phyloP scores from a whole-genome alignment of 2,888 invertebrate species.

The Erpobdella octoculata region DNA sequence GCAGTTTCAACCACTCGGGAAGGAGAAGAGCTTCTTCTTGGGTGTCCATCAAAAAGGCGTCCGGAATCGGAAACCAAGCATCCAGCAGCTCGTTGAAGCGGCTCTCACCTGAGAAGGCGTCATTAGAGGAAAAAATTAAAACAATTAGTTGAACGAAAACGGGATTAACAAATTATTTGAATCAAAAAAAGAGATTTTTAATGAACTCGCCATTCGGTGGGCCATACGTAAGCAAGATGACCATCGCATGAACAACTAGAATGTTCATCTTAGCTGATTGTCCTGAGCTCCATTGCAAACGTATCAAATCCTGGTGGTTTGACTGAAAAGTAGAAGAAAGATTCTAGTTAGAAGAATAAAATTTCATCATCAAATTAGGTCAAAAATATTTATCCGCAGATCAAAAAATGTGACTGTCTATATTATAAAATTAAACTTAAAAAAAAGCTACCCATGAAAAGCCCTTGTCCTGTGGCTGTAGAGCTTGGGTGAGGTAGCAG shows the following conservation, averaged over 20 bases:
- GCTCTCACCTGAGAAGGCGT: slow-evolving; percentile 33
- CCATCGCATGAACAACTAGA: slow-evolving; percentile 73
- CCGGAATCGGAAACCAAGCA: slow-evolving; percentile 80
- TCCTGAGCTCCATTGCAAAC: slow-evolving; percentile 69
- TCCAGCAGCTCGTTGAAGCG: slow-evolving; percentile 61
- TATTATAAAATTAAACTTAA: background rate
- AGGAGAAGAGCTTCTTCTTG: slow-evolving; percentile 73
- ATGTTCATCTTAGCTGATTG: slow-evolving; percentile 70
- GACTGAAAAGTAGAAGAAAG: slow-evolving; percentile 59
- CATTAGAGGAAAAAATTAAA: background rate
- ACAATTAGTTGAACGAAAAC: background rate
- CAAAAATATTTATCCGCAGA: background rate
- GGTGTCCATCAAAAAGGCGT: slow-evolving; percentile 70
- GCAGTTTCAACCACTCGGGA: slow-evolving; percentile 84
- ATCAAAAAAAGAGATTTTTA: background rate
- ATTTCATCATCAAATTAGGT: background rate
- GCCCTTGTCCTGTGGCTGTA: slow-evolving; percentile 60
- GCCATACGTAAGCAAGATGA: slow-evolving; percentile 66
- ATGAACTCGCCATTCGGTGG: slow-evolving; percentile 45
- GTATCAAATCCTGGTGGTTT: slow-evolving; percentile 67
- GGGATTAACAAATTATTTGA: background rate
- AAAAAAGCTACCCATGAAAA: slow-evolving; percentile 48
- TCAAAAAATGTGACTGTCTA: slow-evolving; percentile 37
- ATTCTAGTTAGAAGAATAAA: too few relatives aligned
- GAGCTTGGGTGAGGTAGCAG: slow-evolving; percentile 54